Base-by-base conservation (phyloP, 1,140 invertebrate genomes). In the Eriosoma lanigerum region DNA sequence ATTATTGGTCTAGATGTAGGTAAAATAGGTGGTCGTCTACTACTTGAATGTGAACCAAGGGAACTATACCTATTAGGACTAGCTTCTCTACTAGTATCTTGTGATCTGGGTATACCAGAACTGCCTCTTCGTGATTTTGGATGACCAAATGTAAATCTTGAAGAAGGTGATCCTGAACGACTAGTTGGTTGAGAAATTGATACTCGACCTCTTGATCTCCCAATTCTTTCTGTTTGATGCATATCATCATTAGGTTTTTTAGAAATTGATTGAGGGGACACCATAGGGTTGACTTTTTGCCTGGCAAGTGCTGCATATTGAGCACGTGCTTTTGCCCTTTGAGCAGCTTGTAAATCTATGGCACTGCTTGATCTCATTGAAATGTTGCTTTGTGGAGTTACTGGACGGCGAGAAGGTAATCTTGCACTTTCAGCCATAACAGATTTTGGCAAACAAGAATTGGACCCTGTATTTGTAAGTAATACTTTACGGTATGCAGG, bases 291-390 rank as follows among this genome's bases (percentile, higher is more conserved):
- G 56, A 90, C 87, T 86, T 93, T 93, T 81, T 92, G 89, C 38
- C 93, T 87, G 62, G 90, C 90, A 85, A 93, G 89, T 82, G 91
- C 90, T 24, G 92, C 92, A 86, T 94, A 95, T 82, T 93, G 89
- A 48, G 92, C 90, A 81, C 94, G 88, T 0, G 91, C 92, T 83
- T 93, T 93, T 21, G 94, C 94, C 75, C 94, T 87, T 86, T 95
- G 92, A 32, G 92, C 94, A 13, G 94, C 94, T 83, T 93, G 93
- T 76, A 95, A 89, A 88, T 98, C 96, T 84, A 97, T 94, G 56
- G 96, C 96, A 83, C 95, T 97, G 84, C 94, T 95, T 64, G 96
- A 97, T 81, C 96, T 90, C 83, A 88, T 88, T 81, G 83, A 83
- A 48, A 81, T 80, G n/a, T 81, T 81, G 29, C 21, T 81, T 52